A percentile compares a stretch with the other conserved stretches of the same genome.
These are phyloP conservation scores for Rhagoletis pomonella DNA, from an alignment of 1,140 invertebrate genomes.

Conservation along the genomic window DNA sequence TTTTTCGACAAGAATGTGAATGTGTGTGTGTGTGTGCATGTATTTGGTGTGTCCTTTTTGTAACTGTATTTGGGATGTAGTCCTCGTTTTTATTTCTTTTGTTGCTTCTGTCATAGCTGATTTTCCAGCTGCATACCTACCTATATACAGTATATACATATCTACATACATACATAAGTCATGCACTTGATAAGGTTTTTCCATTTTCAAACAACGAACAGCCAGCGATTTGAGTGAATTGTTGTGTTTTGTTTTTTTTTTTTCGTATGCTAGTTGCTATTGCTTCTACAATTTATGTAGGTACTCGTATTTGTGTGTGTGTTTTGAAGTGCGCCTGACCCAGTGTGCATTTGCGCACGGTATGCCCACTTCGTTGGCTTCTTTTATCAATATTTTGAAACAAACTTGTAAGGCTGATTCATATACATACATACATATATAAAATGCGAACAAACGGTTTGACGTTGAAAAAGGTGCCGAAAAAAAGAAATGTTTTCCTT, in stretches of 20 bases:
- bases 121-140: not conserved
- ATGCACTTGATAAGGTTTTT: conserved; percentile 48
- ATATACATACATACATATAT: too few species aligned
- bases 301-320: too few species aligned
- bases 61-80: not conserved
- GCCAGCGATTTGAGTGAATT: not conserved
- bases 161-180: conserved; percentile 19
- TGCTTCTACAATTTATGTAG: not conserved
- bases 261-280: not conserved
- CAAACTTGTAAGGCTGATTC: too few species aligned
- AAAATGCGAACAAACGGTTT: conserved; percentile 38
- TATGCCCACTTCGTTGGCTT: not conserved
- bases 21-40: not conserved
- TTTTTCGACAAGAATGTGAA: not conserved
- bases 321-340: not conserved
- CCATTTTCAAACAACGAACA: conserved; percentile 33
- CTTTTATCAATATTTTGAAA: not conserved
- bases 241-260: not conserved
- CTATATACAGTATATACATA: not conserved
- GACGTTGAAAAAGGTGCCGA: conserved; percentile 16
- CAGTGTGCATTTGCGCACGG: not conserved
- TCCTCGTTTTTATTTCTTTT: not conserved
- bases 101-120: not conserved
- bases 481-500: not conserved
- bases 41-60: conserved; percentile 16